A percentile compares a stretch with the other conserved stretches of the same genome.
These are phyloP conservation scores for Stenotaenia linearis DNA, from an alignment of 2,888 invertebrate genomes.

Conservation along the genomic window DNA sequence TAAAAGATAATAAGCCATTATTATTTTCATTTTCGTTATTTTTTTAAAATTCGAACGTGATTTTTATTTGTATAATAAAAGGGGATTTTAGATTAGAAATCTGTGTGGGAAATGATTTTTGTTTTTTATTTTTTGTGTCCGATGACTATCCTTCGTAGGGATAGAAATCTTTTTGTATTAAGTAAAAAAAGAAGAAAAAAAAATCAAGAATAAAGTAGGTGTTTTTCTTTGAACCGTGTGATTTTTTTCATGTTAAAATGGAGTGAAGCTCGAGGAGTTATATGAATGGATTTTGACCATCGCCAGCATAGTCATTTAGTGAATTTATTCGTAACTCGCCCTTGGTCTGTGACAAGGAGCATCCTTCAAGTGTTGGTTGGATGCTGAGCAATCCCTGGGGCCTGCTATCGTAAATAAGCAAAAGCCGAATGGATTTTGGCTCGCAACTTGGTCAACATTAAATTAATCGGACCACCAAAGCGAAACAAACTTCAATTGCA, in stretches of 20 bases:
- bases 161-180: background rate
- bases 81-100: background rate
- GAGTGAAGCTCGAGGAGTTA: background rate
- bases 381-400: conserved; percentile 1
- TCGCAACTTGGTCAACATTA: conserved; percentile 1
- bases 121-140: background rate
- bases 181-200: background rate
- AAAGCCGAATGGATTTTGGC: conserved; percentile 2
- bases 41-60: background rate
- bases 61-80: background rate
- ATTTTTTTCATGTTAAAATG: background rate
- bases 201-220: background rate
- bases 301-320: background rate
- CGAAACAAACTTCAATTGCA: conserved; percentile 26
- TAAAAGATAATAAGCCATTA: too few species aligned
- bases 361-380: background rate
- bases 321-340: background rate
- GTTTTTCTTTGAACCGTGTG: background rate
- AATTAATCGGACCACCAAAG: conserved; percentile 23
- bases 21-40: too few species aligned
- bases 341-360: conserved; percentile 8
- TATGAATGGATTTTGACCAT: background rate
- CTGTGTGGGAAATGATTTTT: background rate
- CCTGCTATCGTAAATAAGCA: background rate
- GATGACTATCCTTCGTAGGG: background rate